Conservation (phyloP, 2,888 invertebrate species). For the Aspidiotus rigidus region DNA sequence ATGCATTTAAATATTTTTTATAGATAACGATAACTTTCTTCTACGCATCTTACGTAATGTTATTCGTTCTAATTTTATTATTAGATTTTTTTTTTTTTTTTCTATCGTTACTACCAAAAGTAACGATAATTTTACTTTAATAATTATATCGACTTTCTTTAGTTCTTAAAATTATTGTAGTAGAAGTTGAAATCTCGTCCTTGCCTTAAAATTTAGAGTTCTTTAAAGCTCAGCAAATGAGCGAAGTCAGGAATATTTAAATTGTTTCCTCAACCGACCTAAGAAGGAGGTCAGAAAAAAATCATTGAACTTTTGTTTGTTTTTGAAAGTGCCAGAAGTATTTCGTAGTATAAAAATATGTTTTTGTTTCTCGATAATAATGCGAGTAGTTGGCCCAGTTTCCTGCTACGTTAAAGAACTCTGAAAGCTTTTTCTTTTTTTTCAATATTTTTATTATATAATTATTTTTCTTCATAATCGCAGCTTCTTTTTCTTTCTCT, state of each 20-base stretch:
- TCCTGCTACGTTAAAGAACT: conserved; percentile 23
- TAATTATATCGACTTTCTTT: conserved; percentile 17
- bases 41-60: too few relatives aligned
- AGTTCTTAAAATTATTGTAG: not conserved
- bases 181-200: conserved; percentile 32
- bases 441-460: not conserved
- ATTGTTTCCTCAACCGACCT: too few relatives aligned
- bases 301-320: not conserved
- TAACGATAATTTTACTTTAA: conserved; percentile 12
- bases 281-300: not conserved
- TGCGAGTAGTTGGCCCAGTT: not conserved
- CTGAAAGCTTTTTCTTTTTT: conserved; percentile 27
- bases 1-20: conserved; percentile 30
- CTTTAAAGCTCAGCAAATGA: conserved; percentile 3
- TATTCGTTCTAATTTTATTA: not conserved
- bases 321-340: conserved; percentile 16
- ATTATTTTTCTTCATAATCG: not conserved
- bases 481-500: too few relatives aligned
- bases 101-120: conserved; percentile 27
- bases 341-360: conserved; percentile 10
- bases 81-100: conserved; percentile 27
- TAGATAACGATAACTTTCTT: conserved; percentile 8
- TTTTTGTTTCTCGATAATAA: conserved; percentile 9
- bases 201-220: conserved; percentile 30
- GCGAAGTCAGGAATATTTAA: too few relatives aligned